These are phyloP conservation scores for Anthrax anthrax DNA, from an alignment of 2,888 invertebrate species.

Conservation along the genomic window DNA sequence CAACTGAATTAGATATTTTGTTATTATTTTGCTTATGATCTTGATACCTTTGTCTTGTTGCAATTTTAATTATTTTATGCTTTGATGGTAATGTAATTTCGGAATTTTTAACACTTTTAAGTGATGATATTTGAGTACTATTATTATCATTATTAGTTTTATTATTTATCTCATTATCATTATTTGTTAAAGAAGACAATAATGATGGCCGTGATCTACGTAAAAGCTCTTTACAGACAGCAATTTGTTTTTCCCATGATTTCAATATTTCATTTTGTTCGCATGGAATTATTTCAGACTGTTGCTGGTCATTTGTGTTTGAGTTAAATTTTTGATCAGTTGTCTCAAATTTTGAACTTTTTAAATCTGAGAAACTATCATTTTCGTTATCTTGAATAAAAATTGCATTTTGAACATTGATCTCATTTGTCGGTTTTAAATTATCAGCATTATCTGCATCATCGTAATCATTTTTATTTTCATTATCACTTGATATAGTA, in stretches of 20 bases:
- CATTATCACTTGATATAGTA: no score
- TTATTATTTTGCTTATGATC: not conserved
- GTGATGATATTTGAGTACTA: no score
- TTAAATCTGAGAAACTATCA: no score
- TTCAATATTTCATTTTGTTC: not conserved
- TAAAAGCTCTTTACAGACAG: slow-evolving; percentile 1
- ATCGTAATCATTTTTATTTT: no score
- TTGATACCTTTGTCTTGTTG: not conserved
- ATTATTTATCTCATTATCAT: not conserved
- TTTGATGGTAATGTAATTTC: not conserved
- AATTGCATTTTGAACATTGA: no score
- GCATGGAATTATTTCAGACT: not conserved
- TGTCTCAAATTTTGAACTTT: no score
- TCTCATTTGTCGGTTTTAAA: no score
- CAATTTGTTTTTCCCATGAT: slow-evolving; percentile 3
- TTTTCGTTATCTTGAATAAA: not conserved
- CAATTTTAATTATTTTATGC: not conserved
- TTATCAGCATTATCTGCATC: no score
- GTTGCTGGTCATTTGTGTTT: no score
- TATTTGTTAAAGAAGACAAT: not conserved
- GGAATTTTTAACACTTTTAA: no score
- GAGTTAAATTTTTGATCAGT: no score
- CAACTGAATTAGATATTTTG: no score
- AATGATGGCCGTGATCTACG: not conserved
- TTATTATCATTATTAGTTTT: not conserved